phyloP scores from a whole-genome alignment of 2,888 invertebrate genomes.

The Athalia cordata region DNA sequence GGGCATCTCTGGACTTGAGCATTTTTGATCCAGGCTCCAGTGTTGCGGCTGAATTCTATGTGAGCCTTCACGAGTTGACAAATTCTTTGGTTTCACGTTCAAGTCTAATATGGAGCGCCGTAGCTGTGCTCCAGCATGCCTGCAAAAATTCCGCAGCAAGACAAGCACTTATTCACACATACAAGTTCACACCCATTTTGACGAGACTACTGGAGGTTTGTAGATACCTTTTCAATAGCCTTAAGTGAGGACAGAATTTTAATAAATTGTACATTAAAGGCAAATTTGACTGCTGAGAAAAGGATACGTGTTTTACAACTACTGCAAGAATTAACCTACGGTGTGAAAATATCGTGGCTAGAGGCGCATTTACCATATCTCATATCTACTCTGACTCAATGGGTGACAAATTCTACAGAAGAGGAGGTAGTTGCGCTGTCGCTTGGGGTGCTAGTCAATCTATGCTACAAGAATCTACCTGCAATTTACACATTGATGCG shows the following conservation, averaged over 20 bases:
- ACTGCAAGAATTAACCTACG: slow-evolving; percentile 86
- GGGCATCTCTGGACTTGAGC: slow-evolving; percentile 79
- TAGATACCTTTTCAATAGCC: neutral
- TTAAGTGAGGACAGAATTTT: too few relatives aligned
- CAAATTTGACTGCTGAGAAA: slow-evolving; percentile 78
- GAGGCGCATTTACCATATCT: slow-evolving; percentile 83
- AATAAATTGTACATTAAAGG: slow-evolving; percentile 50
- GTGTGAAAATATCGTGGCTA: slow-evolving; percentile 87
- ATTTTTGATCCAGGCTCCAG: slow-evolving; percentile 81
- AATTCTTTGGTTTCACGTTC: slow-evolving; percentile 76
- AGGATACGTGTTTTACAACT: slow-evolving; percentile 79
- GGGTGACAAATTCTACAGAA: slow-evolving; percentile 77
- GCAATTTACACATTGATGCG: slow-evolving; percentile 84
- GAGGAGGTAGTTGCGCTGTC: slow-evolving; percentile 75
- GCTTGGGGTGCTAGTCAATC: slow-evolving; percentile 84
- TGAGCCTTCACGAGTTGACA: slow-evolving; percentile 81
- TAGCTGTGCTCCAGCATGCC: slow-evolving; percentile 80
- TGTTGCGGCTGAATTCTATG: slow-evolving; percentile 81
- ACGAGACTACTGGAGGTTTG: slow-evolving; percentile 77
- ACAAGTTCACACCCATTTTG: slow-evolving; percentile 82
- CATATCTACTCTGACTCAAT: slow-evolving; percentile 81
- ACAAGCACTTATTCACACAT: slow-evolving; percentile 80
- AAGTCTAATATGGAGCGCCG: slow-evolving; percentile 79
- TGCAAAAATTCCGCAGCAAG: slow-evolving; percentile 79
- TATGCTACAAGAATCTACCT: slow-evolving; percentile 86